Evolutionary conservation across 1,140 invertebrate genomes (phyloP), one percentile per base, ranked within the genome.

Genomic region (Microplitis demolitor): DNA sequence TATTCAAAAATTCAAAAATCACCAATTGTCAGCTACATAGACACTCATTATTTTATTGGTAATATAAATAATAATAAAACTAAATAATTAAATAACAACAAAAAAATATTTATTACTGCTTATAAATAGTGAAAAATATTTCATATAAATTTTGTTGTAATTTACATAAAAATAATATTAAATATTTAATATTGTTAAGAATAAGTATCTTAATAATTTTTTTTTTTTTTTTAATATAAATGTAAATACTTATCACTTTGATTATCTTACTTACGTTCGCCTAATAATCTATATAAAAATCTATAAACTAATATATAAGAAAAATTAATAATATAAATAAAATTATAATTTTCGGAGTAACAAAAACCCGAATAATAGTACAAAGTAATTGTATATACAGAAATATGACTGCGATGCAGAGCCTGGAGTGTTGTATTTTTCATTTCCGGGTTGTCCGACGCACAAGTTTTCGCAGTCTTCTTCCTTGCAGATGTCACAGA

Each of bases 401-500:
- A 53, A 35, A 39, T 61, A 58, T 37, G 37, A 31, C 54, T 60
- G 58, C 1, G 9, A 35, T 3, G 51, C 51, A 4, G 71, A 37
- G 13, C 16, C 58, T 13, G 63, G 54, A 11, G 70, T 61, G 16
- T 31, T 68, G 34, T 60, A 68, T 69, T 63, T 64, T 14, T 64
- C 60, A 54, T 74, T 69, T 37, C 69, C 72, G 11, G 68, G 53
- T 33, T 53, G 24, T 16, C 74, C 70, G 33, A 73, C 78, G 72
- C 89, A 90, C 3, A 88, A 78, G 67, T 89, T 75, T 8, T 86
- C 88, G 66, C 92, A 93, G 70, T 94, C 92, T 63, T 91, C 90
- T 13, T 89, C 89, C 73, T 94, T 92, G 74, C 94, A 95, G 74
- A 95, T 91, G 78, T 94, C 93, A 82, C 93, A 95, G 34, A 94